Evolutionary conservation across 1,140 invertebrate species (phyloP).

Genomic region (Tetragnatha versicolor): DNA sequence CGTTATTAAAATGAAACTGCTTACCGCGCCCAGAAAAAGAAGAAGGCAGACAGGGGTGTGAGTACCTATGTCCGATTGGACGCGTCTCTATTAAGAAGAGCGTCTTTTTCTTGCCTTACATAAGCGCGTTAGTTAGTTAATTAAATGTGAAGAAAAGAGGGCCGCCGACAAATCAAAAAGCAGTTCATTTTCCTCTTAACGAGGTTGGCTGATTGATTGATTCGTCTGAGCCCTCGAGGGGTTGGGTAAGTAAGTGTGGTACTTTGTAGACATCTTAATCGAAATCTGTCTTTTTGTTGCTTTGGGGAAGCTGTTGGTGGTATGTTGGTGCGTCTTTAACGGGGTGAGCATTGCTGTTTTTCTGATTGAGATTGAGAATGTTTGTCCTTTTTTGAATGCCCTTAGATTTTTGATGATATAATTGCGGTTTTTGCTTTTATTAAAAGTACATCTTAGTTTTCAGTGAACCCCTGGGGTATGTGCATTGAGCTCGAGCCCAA

Average conservation of each 20-base stretch:
- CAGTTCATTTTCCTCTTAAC: slow-evolving; percentile 41
- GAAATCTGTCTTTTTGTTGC: too few species aligned
- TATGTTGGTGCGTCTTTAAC: too few species aligned
- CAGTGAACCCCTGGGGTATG: too few species aligned
- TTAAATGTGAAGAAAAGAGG: slow-evolving; percentile 17
- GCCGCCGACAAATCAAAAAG: slow-evolving; percentile 12
- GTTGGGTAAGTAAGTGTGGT: not conserved
- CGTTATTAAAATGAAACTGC: slow-evolving; percentile 14
- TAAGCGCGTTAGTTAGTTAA: slow-evolving; percentile 24
- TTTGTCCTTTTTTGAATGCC: too few species aligned
- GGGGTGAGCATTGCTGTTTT: too few species aligned
- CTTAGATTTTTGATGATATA: too few species aligned
- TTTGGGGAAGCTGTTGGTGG: not conserved
- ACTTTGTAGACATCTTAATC: too few species aligned
- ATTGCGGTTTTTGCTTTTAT: too few species aligned
- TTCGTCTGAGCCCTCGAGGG: slow-evolving; percentile 4
- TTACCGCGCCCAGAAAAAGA: slow-evolving; percentile 17
- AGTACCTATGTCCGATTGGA: not conserved
- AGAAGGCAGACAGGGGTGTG: not conserved
- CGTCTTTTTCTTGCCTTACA: slow-evolving; percentile 4
- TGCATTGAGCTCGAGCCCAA: too few species aligned
- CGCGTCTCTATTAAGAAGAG: slow-evolving; percentile 36
- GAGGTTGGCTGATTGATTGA: slow-evolving; percentile 25
- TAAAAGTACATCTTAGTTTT: too few species aligned
- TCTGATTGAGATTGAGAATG: too few species aligned